Percentiles rank a stretch among this genome's conserved stretches.
Evolutionary conservation across 2,888 invertebrate genomes (phyloP).

Genomic region (Microctonus aethiopoides): DNA sequence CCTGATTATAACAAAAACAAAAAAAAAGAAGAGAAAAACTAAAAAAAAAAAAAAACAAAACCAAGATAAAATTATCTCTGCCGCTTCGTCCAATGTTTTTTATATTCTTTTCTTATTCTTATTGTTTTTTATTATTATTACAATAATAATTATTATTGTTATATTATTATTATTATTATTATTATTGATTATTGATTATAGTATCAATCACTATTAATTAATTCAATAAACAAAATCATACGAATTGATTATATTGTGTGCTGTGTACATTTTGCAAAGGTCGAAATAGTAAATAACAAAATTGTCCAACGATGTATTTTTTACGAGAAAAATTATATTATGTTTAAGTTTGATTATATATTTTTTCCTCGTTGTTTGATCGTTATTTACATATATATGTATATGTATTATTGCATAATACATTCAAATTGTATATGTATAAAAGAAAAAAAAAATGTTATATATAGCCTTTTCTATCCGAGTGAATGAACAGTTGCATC

Average conservation of each 20-base stretch:
- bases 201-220: neutral
- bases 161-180: slow-evolving; percentile 25
- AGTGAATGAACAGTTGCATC: slow-evolving; percentile 28
- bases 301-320: slow-evolving; percentile 13
- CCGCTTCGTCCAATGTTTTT: slow-evolving; percentile 32
- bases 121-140: slow-evolving; percentile 9
- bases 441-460: too few relatives aligned
- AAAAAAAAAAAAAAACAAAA: slow-evolving; percentile 8
- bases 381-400: neutral
- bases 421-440: slow-evolving; percentile 16
- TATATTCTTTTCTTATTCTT: slow-evolving; percentile 32
- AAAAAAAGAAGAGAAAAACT: slow-evolving; percentile 10
- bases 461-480: slow-evolving; percentile 34
- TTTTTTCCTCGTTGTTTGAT: slow-evolving; percentile 4
- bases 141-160: slow-evolving; percentile 1
- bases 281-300: slow-evolving; percentile 24
- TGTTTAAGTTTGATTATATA: neutral
- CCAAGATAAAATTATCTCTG: slow-evolving; percentile 19
- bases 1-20: slow-evolving; percentile 31
- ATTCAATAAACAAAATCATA: slow-evolving; percentile 22
- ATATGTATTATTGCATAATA: too few relatives aligned
- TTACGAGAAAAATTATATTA: slow-evolving; percentile 2
- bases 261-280: slow-evolving; percentile 27
- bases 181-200: slow-evolving; percentile 15
- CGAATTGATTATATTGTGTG: slow-evolving; percentile 20